Evolutionary conservation across 1,140 invertebrate species (phyloP).

Genomic region (Atta colombica): DNA sequence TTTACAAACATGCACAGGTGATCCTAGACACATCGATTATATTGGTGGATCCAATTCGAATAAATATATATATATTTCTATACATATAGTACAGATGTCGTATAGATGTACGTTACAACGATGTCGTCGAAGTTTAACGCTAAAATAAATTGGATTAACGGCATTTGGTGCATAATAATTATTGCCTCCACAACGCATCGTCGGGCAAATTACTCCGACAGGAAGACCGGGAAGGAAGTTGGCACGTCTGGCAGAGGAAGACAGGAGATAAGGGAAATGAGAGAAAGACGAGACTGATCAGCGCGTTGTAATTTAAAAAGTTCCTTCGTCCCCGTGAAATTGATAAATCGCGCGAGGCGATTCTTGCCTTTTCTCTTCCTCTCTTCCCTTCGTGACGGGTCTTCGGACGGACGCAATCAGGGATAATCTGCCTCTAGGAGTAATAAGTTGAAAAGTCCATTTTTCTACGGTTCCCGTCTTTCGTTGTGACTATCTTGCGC

Average conservation of each 20-base stretch:
- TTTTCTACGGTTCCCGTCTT: conserved; percentile 73
- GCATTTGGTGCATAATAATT: conserved; percentile 66
- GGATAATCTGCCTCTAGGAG: conserved; percentile 78
- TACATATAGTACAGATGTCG: too few relatives aligned
- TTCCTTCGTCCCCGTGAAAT: conserved; percentile 78
- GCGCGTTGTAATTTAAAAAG: conserved; percentile 81
- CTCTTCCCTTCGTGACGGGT: conserved; percentile 10
- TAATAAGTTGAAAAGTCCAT: conserved; percentile 81
- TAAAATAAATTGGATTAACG: conserved; percentile 66
- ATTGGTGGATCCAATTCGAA: too few relatives aligned
- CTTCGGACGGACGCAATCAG: conserved; percentile 73
- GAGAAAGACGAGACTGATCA: conserved; percentile 74
- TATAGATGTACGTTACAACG: background rate
- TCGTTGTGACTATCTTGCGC: conserved; percentile 30
- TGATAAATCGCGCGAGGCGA: conserved; percentile 79
- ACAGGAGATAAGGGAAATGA: conserved; percentile 63
- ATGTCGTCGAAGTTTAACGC: background rate
- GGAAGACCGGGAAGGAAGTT: conserved; percentile 43
- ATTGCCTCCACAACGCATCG: conserved; percentile 51
- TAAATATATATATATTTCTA: too few relatives aligned
- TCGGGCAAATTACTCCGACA: conserved; percentile 45
- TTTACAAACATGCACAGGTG: too few relatives aligned
- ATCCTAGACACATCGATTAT: too few relatives aligned
- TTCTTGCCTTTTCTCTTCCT: conserved; percentile 22
- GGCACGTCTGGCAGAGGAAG: conserved; percentile 49